Percentiles rank a stretch among this genome's conserved stretches.
Conservation (phyloP, 2,113 vertebrate genomes). For the Neolamprologus longior region DNA sequence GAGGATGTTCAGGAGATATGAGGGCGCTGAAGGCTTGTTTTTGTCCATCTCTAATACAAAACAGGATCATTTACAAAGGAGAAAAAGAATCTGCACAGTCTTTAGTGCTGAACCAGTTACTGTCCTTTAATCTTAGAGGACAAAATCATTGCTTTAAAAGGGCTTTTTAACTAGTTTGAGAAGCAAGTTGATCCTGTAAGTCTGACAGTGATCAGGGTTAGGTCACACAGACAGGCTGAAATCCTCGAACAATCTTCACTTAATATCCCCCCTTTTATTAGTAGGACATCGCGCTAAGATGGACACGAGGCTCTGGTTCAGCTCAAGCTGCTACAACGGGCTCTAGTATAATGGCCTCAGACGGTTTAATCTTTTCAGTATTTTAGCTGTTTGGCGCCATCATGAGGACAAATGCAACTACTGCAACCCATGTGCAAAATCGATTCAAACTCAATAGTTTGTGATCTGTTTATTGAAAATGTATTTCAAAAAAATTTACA, state of each 20-base stretch:
- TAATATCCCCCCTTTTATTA: neutral
- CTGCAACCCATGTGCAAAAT: neutral
- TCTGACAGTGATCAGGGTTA: neutral
- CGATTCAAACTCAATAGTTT: neutral
- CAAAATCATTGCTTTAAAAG: neutral
- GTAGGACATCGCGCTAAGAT: neutral
- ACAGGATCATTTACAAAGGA: neutral
- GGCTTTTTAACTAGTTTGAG: neutral
- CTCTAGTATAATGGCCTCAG: neutral
- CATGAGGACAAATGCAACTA: neutral
- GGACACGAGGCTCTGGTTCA: neutral
- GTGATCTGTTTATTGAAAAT: constrained; percentile 49
- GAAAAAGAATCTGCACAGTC: neutral
- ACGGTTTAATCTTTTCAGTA: neutral
- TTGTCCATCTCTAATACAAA: neutral
- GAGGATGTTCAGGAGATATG: neutral
- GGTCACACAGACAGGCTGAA: neutral
- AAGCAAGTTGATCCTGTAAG: neutral
- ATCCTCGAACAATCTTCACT: neutral
- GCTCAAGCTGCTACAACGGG: neutral
- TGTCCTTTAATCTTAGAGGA: neutral
- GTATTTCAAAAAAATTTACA: constrained; percentile 33
- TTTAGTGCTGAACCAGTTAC: neutral
- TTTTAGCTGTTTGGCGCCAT: constrained; percentile 18
- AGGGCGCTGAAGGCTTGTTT: neutral